Base-by-base conservation (phyloP, 2,113 vertebrate species). In the Chaenogobius annularis region DNA sequence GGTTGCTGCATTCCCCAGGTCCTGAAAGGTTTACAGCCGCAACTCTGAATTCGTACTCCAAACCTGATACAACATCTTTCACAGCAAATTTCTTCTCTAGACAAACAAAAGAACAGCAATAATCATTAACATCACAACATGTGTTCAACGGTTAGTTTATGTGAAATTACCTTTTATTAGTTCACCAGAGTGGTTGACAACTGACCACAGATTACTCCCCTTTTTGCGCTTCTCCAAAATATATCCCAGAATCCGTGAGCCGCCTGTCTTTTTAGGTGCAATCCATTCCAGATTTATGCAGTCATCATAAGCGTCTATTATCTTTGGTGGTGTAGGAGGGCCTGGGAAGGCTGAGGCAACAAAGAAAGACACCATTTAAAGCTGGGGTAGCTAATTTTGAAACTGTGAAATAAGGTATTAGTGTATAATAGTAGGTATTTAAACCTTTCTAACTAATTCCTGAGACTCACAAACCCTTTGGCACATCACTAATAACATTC, bases 21-120 rank as follows among this genome's bases (percentile, higher is more conserved):
- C 97, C 96, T 0, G 95, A 93, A 22, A 93, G 85, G 70, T 95
- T 95, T 79, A 98, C 87, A 7, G 95, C 96, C 0, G 89, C 90
- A 70, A 98, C 94, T 5, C 95, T 93, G 72, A 98, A 98, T 81
- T 98, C 95, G 3, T 97, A 97, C 77, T 94, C 94, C 47, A 92
- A 77, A 11, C 95, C 95, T 12, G 91, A 91, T 73, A 94, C 91
- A 26, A 98, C 72, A 67, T 90, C 90, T 5, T 63, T 90, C 46
- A 96, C 93, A 0, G 85, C 88, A 88, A 87, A 95, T 74, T 86
- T 95, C 84, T 87, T 96, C 17, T 93, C 96, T 96, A 55, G 10
- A 77, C 47, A 50, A 26, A 10, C 8, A 52, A 48, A 50, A 50
- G 11, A 58, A 1, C 81, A 59, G 73, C 59, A 70, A 6, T 63